Evolutionary conservation across 2,113 vertebrate species (phyloP).

Genomic region (Hippopotamus amphibius): DNA sequence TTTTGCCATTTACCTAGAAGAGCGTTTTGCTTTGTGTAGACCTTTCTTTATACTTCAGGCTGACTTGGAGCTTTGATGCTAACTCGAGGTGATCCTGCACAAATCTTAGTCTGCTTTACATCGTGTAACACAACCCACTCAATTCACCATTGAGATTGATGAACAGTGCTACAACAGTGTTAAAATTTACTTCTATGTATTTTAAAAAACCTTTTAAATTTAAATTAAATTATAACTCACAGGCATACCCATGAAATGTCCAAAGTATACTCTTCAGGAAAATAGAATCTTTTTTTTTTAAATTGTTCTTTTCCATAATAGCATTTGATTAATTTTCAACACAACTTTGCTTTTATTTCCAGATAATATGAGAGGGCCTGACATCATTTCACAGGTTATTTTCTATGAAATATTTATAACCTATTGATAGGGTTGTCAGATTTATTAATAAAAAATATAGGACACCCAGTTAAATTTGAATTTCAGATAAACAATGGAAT

Average conservation of each 20-base stretch:
- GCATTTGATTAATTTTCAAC: neutral
- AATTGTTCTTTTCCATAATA: neutral
- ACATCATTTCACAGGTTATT: neutral
- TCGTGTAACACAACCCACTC: neutral
- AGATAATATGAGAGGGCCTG: neutral
- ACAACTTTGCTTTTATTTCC: neutral
- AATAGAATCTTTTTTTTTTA: neutral
- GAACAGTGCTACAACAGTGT: neutral
- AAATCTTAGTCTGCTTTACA: neutral
- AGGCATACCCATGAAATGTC: neutral
- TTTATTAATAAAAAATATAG: neutral
- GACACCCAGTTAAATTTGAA: neutral
- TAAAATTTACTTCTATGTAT: neutral
- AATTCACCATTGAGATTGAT: neutral
- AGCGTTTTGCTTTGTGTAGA: neutral
- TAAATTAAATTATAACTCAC: constrained; percentile 35
- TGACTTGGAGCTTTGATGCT: neutral
- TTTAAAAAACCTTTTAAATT: neutral
- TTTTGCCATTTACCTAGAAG: neutral
- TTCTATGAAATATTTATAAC: neutral
- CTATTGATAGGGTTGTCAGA: neutral
- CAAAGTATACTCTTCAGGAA: neutral
- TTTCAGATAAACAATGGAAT: neutral
- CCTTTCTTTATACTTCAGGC: neutral
- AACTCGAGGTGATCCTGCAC: neutral